Evolutionary conservation across 2,888 invertebrate species (phyloP), one percentile per base, ranked within the genome.

Genomic region (Tolmerus cingulatus): DNA sequence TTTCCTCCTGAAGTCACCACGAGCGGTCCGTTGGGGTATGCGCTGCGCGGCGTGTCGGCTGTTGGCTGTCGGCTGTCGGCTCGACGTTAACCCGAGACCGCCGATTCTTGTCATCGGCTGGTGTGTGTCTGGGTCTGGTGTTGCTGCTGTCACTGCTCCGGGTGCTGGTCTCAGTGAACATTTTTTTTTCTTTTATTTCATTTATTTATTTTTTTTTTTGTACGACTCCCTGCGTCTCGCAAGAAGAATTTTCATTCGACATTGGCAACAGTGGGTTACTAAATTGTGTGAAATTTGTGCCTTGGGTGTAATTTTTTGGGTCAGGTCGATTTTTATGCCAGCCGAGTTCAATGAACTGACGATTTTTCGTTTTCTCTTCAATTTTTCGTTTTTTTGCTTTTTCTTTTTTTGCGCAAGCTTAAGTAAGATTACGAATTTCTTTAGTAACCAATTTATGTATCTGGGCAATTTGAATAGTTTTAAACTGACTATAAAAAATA

Each of bases 181-280:
- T 85, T 34, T 34, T 34, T 34, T 30, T 30, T n/a, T n/a, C n/a
- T n/a, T n/a, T n/a, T n/a, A n/a, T n/a, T n/a, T n/a, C n/a, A n/a
- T n/a, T n/a, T n/a, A n/a, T n/a, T n/a, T n/a, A n/a, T n/a, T 85
- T 85, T 34, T 34, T 7, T 34, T 34, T 85, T 85, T 85, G 14
- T 85, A 19, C 74, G 23, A 34, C 74, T 74, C 46, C 27, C 66
- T 9, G 30, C 19, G 85, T 85, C 46, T 43, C 74, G 74, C 30
- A 74, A 74, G 43, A 85, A 74, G 74, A 74, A 85, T 85, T 66
- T 85, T 85, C 74, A 85, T 85, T 66, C 74, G 74, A 16, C 74
- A 85, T 74, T 85, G 74, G 43, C 74, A 85, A 85, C 85, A 85
- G 85, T 85, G 85, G 85, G 85, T 85, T 85, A 85, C 46, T 85